A percentile compares a stretch with the other conserved stretches of the same genome.
Evolutionary conservation across 2,888 invertebrate genomes (phyloP).

Genomic region (Onthophagus sagittarius): DNA sequence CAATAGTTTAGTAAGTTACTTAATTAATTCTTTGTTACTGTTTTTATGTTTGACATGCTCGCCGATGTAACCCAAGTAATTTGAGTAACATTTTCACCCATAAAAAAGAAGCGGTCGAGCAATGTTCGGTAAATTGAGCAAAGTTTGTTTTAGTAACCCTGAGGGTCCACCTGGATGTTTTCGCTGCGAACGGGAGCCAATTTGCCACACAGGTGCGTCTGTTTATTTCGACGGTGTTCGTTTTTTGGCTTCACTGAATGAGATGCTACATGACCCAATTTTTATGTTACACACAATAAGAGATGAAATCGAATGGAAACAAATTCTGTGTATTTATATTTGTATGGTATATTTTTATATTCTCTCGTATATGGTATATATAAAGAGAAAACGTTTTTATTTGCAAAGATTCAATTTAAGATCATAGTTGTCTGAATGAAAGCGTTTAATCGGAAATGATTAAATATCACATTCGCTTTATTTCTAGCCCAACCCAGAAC

Average conservation of each 20-base stretch:
- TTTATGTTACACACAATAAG: background rate
- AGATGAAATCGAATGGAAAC: background rate
- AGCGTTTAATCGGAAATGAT: too few relatives aligned
- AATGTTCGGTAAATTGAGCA: background rate
- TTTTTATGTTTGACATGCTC: too few relatives aligned
- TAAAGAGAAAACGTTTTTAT: too few relatives aligned
- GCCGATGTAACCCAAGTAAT: background rate
- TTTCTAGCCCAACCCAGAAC: too few relatives aligned
- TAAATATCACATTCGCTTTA: too few relatives aligned
- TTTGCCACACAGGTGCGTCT: background rate
- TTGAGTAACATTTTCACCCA: background rate
- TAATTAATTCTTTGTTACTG: too few relatives aligned
- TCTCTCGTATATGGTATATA: too few relatives aligned
- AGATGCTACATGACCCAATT: background rate
- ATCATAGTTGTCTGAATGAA: too few relatives aligned
- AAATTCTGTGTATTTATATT: too few relatives aligned
- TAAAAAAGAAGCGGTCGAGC: background rate
- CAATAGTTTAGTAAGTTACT: too few relatives aligned
- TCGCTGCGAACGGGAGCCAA: background rate
- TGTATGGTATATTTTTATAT: too few relatives aligned
- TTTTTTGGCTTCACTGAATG: background rate
- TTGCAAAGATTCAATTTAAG: too few relatives aligned
- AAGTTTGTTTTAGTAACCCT: background rate
- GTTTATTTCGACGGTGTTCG: background rate
- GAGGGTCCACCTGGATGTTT: background rate